These are phyloP conservation scores for Megaustenia siamemsis DNA, from an alignment of 2,888 invertebrate species.

Conservation along the genomic window DNA sequence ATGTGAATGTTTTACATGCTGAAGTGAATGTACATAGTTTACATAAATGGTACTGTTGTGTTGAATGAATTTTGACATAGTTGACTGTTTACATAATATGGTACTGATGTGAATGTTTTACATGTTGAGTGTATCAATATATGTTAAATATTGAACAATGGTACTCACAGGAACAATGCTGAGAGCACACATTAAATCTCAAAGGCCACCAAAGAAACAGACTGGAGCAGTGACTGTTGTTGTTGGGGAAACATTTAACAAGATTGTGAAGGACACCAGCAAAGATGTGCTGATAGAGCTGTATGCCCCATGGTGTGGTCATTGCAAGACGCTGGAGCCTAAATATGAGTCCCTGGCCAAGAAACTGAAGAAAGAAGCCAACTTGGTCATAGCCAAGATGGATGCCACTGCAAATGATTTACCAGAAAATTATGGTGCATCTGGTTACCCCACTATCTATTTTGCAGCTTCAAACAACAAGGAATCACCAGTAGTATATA, in stretches of 20 bases:
- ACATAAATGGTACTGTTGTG: too few relatives aligned
- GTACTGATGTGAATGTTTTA: too few relatives aligned
- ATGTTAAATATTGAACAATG: background rate
- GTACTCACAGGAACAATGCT: conserved; percentile 80
- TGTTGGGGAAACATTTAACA: conserved; percentile 82
- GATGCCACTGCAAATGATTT: conserved; percentile 82
- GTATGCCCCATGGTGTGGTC: conserved; percentile 84
- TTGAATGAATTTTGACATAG: too few relatives aligned
- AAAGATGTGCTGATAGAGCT: conserved; percentile 83
- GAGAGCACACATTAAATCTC: conserved; percentile 81
- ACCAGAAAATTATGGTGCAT: conserved; percentile 77
- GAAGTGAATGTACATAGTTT: too few relatives aligned
- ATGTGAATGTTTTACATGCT: too few relatives aligned
- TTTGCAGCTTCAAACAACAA: conserved; percentile 80
- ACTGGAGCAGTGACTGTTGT: conserved; percentile 81
- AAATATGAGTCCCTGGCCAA: conserved; percentile 80
- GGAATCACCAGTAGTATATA: conserved; percentile 78
- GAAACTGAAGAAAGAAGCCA: conserved; percentile 73
- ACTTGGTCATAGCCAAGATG: conserved; percentile 78
- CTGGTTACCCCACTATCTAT: conserved; percentile 83
- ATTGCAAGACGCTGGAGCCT: conserved; percentile 83
- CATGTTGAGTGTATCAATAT: too few relatives aligned
- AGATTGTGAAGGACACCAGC: conserved; percentile 80
- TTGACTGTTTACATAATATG: too few relatives aligned
- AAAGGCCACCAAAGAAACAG: conserved; percentile 82